Conservation (phyloP, 2,888 invertebrate genomes). For the Eupithecia insigniata region DNA sequence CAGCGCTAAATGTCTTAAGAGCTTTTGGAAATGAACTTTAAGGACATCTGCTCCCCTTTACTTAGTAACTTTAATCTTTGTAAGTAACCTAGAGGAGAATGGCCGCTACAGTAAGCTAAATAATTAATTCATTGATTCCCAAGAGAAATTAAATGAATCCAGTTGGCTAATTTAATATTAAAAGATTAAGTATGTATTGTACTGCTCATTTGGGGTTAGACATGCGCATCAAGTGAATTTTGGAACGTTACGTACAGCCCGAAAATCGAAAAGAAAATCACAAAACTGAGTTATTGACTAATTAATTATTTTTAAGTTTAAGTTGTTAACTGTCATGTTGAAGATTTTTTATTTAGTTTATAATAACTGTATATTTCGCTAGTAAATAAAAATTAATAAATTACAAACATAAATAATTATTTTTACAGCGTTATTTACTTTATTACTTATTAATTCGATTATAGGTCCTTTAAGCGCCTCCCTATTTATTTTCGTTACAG, state of each 20-base stretch:
- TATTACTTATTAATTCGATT: too few species aligned
- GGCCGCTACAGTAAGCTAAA: background rate
- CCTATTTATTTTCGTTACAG: too few species aligned
- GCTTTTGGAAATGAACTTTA: slow-evolving; percentile 20
- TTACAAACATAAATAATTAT: too few species aligned
- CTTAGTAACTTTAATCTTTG: slow-evolving; percentile 9
- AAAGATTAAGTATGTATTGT: background rate
- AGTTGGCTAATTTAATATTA: background rate
- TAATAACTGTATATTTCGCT: too few species aligned
- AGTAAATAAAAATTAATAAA: too few species aligned
- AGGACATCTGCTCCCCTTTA: slow-evolving; percentile 9
- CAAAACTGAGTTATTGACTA: too few species aligned
- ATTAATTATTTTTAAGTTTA: too few species aligned
- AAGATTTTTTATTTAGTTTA: too few species aligned
- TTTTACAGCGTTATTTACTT: too few species aligned
- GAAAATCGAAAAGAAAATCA: too few species aligned
- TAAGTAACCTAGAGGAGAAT: background rate
- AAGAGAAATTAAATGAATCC: background rate
- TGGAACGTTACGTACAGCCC: background rate
- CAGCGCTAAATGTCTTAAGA: slow-evolving; percentile 11
- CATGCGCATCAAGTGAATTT: background rate
- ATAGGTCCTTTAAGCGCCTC: too few species aligned
- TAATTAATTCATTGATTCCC: background rate
- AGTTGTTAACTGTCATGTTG: too few species aligned
- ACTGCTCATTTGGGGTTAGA: background rate